Percentiles rank a stretch among this genome's conserved stretches.
Evolutionary conservation across 1,140 invertebrate species (phyloP).

Genomic region (Mactra quadrangularis): DNA sequence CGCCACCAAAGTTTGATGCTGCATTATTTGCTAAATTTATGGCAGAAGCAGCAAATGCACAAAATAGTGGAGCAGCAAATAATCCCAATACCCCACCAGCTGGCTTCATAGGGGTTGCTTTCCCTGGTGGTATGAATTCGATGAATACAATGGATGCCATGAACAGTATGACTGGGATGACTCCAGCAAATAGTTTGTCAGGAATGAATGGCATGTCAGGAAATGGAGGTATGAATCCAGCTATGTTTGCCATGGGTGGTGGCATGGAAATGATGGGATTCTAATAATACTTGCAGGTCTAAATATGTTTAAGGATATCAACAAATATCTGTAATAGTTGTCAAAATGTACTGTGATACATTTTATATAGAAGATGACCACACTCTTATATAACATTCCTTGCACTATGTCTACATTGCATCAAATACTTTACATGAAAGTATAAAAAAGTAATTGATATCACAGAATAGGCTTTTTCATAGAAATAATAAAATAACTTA

Average conservation of each 20-base stretch:
- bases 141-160: neutral
- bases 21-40: neutral
- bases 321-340: no score
- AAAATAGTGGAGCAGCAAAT: no score
- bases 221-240: neutral
- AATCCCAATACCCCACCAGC: neutral
- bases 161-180: neutral
- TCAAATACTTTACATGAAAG: no score
- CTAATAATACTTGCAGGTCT: no score
- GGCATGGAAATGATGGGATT: constrained; percentile 33
- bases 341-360: no score
- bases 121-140: constrained; percentile 3
- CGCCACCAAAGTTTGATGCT: neutral
- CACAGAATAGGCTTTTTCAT: no score
- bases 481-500: no score
- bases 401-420: no score
- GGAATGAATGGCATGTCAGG: neutral
- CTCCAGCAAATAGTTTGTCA: neutral
- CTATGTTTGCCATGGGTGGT: neutral
- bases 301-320: no score
- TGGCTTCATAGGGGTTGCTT: neutral
- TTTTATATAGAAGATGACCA: no score
- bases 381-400: no score
- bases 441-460: no score
- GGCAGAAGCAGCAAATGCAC: neutral